Conservation (phyloP, 1,140 invertebrate species). For the Solenopsis invicta region DNA sequence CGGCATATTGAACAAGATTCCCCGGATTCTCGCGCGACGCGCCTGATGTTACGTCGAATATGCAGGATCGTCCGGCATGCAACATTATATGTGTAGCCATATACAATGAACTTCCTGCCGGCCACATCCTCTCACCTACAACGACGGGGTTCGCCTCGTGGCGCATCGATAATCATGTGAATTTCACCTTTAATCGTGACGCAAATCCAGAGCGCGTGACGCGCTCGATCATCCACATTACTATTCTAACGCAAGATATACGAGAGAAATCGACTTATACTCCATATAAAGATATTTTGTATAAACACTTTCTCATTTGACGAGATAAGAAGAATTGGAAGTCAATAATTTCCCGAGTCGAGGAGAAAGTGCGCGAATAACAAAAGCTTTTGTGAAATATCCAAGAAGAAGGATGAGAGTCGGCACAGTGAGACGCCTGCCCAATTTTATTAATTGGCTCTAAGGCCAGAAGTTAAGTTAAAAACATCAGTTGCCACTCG, state of each 20-base stretch:
- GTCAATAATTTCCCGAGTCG: neutral
- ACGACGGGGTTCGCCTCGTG: conserved; percentile 78
- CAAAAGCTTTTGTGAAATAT: neutral
- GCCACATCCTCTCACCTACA: conserved; percentile 82
- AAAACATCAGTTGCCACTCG: conserved; percentile 75
- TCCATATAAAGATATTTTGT: neutral
- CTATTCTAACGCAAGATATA: neutral
- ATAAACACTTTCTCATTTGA: conserved; percentile 9
- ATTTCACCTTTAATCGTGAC: conserved; percentile 56
- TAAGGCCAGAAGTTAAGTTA: conserved; percentile 59
- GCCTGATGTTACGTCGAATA: conserved; percentile 67
- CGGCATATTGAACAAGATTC: neutral
- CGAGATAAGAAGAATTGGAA: conserved; percentile 1
- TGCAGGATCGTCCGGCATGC: conserved; percentile 75
- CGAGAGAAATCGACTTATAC: neutral
- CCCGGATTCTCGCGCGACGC: conserved; percentile 27
- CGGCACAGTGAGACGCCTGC: neutral
- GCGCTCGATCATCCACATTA: neutral
- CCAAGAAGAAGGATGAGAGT: neutral
- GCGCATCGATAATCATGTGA: conserved; percentile 70
- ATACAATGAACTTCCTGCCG: conserved; percentile 85
- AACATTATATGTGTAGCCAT: conserved; percentile 80
- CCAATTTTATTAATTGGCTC: conserved; percentile 72
- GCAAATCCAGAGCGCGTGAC: neutral
- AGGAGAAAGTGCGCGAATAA: neutral